Conservation (phyloP, 2,113 vertebrate genomes). For the Noctilio leporinus region DNA sequence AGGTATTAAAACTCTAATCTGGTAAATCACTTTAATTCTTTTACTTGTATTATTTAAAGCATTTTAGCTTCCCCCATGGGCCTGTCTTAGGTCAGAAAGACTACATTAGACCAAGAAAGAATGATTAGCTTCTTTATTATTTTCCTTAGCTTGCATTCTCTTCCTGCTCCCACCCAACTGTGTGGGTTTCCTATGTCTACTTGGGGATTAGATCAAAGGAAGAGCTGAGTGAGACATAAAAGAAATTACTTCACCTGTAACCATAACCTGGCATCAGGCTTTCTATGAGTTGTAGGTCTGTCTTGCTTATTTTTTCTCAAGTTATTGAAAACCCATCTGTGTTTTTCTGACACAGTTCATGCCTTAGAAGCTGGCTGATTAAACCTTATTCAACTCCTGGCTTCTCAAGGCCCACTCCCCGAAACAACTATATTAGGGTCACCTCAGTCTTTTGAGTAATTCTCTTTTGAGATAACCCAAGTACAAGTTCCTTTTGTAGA, state of each 20-base stretch:
- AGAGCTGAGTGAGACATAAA: background rate
- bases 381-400: background rate
- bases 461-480: background rate
- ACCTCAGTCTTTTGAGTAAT: background rate
- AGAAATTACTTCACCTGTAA: background rate
- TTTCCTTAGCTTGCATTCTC: background rate
- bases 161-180: accelerated
- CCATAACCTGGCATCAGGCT: background rate
- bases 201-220: background rate
- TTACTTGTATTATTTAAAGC: background rate
- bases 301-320: background rate
- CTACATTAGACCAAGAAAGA: background rate
- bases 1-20: conserved; percentile 4
- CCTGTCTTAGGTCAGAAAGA: background rate
- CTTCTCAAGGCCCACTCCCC: background rate
- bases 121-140: background rate
- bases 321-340: background rate
- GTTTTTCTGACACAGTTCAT: background rate
- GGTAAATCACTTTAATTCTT: background rate
- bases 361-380: background rate
- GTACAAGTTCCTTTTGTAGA: background rate
- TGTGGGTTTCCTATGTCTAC: background rate
- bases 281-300: background rate
- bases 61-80: background rate
- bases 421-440: background rate